Evolutionary conservation across 1,140 invertebrate species (phyloP).

Genomic region (Holotrichia oblita): DNA sequence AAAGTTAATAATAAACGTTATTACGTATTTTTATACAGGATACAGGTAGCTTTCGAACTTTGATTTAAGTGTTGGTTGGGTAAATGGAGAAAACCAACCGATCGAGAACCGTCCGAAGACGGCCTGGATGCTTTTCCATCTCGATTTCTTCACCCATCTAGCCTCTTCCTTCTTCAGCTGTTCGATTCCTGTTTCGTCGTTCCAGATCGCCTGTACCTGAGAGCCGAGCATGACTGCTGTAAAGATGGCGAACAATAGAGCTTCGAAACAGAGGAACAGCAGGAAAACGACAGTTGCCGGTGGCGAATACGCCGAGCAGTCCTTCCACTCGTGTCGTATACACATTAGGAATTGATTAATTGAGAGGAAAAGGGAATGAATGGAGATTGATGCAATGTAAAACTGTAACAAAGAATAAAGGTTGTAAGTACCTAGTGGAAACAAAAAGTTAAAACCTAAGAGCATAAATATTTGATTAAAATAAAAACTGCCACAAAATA

Average conservation of each 20-base stretch:
- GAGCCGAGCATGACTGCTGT: slow-evolving; percentile 98
- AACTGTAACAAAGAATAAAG: slow-evolving; percentile 75
- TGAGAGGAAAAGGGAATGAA: slow-evolving; percentile 92
- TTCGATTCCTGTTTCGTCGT: slow-evolving; percentile 98
- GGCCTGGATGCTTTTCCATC: slow-evolving; percentile 93
- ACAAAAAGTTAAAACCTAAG: slow-evolving; percentile 22
- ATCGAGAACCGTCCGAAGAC: slow-evolving; percentile 95
- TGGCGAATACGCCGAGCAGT: slow-evolving; percentile 91
- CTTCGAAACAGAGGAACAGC: slow-evolving; percentile 96
- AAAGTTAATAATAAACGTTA: slow-evolving; percentile 5
- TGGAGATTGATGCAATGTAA: slow-evolving; percentile 96
- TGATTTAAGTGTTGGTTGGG: slow-evolving; percentile 78
- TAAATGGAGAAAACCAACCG: slow-evolving; percentile 95
- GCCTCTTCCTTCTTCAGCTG: slow-evolving; percentile 94
- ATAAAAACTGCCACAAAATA: neutral
- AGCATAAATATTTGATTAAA: neutral
- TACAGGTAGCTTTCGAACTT: slow-evolving; percentile 81
- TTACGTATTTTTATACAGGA: slow-evolving; percentile 68
- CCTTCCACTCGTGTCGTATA: slow-evolving; percentile 93
- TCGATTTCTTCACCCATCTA: slow-evolving; percentile 88
- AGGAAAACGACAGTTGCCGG: slow-evolving; percentile 95
- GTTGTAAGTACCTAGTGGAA: too few relatives aligned
- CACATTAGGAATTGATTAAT: slow-evolving; percentile 95
- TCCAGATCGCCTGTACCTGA: slow-evolving; percentile 97
- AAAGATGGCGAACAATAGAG: slow-evolving; percentile 97